Percentiles rank a stretch among this genome's conserved stretches.
These are phyloP conservation scores for Protaetia brevitarsis DNA, from an alignment of 1,140 invertebrate species.

Conservation along the genomic window DNA sequence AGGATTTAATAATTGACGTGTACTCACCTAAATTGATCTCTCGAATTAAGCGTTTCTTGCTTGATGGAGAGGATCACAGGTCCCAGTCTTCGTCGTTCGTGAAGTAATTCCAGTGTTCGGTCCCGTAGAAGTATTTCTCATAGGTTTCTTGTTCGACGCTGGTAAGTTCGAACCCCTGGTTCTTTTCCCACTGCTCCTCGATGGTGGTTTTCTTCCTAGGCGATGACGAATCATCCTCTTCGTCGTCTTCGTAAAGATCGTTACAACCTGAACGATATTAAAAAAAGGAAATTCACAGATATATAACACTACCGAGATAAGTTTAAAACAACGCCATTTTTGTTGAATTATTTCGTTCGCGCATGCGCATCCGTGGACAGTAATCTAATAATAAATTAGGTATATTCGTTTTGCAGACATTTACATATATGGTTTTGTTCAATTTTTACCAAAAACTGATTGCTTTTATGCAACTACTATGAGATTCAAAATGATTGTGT, in stretches of 20 bases:
- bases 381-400: too few species aligned
- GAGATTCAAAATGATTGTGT: too few species aligned
- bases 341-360: too few species aligned
- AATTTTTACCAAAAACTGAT: too few species aligned
- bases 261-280: conserved; percentile 50
- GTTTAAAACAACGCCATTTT: too few species aligned
- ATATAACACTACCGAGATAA: too few species aligned
- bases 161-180: conserved; percentile 85
- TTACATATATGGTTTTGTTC: too few species aligned
- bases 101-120: conserved; percentile 98
- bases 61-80: conserved; percentile 96
- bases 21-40: conserved; percentile 84
- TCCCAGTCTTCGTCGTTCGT: conserved; percentile 94
- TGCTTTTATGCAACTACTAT: too few species aligned
- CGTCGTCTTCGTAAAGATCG: conserved; percentile 54
- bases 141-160: conserved; percentile 94
- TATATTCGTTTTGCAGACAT: too few species aligned
- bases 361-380: too few species aligned
- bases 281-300: too few species aligned
- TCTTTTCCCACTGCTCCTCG: conserved; percentile 87
- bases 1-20: too few species aligned
- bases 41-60: conserved; percentile 85
- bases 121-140: conserved; percentile 90
- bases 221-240: conserved; percentile 52
- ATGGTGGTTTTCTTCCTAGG: conserved; percentile 78